Conservation (phyloP, 1,140 invertebrate species). For the Aphelinus atriplicis region DNA sequence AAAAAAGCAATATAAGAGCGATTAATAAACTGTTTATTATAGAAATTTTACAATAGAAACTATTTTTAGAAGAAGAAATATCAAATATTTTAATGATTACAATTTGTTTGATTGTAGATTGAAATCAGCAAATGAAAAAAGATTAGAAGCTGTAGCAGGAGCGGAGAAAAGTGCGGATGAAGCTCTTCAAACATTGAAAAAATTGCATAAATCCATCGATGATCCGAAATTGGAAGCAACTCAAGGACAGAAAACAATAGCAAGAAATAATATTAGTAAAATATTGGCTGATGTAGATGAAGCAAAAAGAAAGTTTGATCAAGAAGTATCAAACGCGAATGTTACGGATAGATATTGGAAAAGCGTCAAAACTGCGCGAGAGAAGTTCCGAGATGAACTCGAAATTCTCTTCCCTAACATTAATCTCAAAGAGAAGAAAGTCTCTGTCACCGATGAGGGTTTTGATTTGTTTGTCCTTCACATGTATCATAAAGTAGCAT, state of each 20-base stretch:
- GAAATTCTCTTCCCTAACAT: constrained; percentile 77
- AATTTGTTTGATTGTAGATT: constrained; percentile 53
- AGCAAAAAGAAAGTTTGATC: constrained; percentile 70
- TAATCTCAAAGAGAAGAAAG: constrained; percentile 72
- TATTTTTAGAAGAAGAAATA: too few relatives aligned
- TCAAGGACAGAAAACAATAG: constrained; percentile 63
- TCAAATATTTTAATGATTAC: too few relatives aligned
- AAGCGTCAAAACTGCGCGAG: constrained; percentile 73
- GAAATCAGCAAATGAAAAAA: constrained; percentile 69
- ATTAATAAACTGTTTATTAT: too few relatives aligned
- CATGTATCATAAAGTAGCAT: constrained; percentile 73
- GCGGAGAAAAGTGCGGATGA: constrained; percentile 65
- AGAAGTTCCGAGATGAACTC: constrained; percentile 77
- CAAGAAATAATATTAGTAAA: constrained; percentile 70
- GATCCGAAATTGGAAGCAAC: constrained; percentile 65
- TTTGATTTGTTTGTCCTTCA: constrained; percentile 77
- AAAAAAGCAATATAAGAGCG: too few relatives aligned
- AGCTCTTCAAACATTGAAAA: constrained; percentile 52
- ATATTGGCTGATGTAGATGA: constrained; percentile 70
- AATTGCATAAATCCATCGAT: constrained; percentile 59
- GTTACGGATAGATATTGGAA: constrained; percentile 78
- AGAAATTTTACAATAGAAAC: too few relatives aligned
- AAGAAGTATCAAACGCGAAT: constrained; percentile 67
- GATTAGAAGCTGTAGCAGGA: constrained; percentile 62
- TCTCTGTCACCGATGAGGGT: constrained; percentile 72